Base-by-base conservation (phyloP, 1,140 invertebrate genomes). In the Pissodes strobi region DNA sequence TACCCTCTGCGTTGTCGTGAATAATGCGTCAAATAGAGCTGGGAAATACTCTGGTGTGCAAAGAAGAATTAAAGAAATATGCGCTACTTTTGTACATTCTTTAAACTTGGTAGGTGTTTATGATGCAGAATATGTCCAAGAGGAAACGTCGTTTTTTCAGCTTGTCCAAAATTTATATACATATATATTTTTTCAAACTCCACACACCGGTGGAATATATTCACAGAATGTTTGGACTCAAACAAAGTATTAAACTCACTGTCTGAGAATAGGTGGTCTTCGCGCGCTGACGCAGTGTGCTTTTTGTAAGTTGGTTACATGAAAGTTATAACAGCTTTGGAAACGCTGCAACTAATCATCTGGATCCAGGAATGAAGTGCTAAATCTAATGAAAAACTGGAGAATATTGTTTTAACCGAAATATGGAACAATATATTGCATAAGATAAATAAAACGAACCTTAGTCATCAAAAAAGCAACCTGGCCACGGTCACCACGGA, bases 1-100 rank as follows among this genome's bases (percentile, higher is more conserved):
- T n/a, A n/a, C n/a, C n/a, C n/a, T n/a, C n/a, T n/a, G n/a, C n/a
- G n/a, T n/a, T n/a, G n/a, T n/a, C n/a, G n/a, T 78, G 21, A 70
- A 76, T 51, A 77, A 76, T 68, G 76, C 72, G 1, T 17, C 53
- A 10, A 76, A 76, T 69, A 78, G 77, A 74, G 55, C 72, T 30
- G 72, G 72, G 27, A 65, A 53, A 10, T 75, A 77, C 25, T 43
- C 57, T 69, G 73, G 73, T 48, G 46, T 72, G 21, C 69, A 75
- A 66, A 58, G 70, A 27, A 64, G 60, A 59, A 67, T 75, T 12
- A 70, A 66, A 49, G 19, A 64, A 21, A 13, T 61, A 38, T 67
- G 66, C 43, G 25, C 21, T 46, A 61, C 67, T 59, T 68, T 64
- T 21, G 30, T 55, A 41, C 72, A 76, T 69, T 74, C 67, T 9